A percentile compares a stretch with the other conserved stretches of the same genome.
These are phyloP conservation scores for Acanthosepion pharaonis DNA, from an alignment of 2,888 invertebrate genomes.

Conservation along the genomic window DNA sequence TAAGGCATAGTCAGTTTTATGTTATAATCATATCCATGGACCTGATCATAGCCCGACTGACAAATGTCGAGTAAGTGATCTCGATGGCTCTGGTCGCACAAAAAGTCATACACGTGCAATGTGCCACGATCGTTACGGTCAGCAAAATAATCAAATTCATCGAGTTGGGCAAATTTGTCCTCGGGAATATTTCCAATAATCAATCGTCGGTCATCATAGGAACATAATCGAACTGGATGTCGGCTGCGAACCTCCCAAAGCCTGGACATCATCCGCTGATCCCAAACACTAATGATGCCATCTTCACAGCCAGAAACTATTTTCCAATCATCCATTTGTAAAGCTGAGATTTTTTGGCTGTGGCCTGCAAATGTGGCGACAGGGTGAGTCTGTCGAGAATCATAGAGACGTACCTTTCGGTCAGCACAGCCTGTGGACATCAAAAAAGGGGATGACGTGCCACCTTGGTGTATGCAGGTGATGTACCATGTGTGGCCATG, in stretches of 20 bases:
- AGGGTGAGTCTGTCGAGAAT: conserved; percentile 52
- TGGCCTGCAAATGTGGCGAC: conserved; percentile 61
- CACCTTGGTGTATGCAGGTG: conserved; percentile 61
- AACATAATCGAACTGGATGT: conserved; percentile 68
- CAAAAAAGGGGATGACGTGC: conserved; percentile 48
- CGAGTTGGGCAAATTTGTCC: conserved; percentile 59
- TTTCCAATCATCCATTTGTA: conserved; percentile 73
- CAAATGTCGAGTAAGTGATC: conserved; percentile 69
- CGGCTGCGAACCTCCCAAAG: conserved; percentile 72
- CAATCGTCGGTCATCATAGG: conserved; percentile 64
- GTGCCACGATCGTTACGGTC: conserved; percentile 66
- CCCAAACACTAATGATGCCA: conserved; percentile 71
- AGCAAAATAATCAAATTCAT: conserved; percentile 57
- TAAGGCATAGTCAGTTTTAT: conserved; percentile 70
- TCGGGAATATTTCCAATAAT: conserved; percentile 68
- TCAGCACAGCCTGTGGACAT: conserved; percentile 68
- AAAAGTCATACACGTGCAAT: conserved; percentile 69
- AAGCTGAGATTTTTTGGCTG: conserved; percentile 58
- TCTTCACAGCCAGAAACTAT: conserved; percentile 69
- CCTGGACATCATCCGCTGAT: conserved; percentile 67
- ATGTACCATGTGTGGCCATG: conserved; percentile 64
- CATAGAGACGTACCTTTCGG: conserved; percentile 68
- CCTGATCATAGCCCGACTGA: conserved; percentile 69
- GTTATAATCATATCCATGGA: conserved; percentile 70
- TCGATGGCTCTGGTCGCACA: conserved; percentile 60